phyloP scores from a whole-genome alignment of 2,113 vertebrate species.

The Anser cygnoides region DNA sequence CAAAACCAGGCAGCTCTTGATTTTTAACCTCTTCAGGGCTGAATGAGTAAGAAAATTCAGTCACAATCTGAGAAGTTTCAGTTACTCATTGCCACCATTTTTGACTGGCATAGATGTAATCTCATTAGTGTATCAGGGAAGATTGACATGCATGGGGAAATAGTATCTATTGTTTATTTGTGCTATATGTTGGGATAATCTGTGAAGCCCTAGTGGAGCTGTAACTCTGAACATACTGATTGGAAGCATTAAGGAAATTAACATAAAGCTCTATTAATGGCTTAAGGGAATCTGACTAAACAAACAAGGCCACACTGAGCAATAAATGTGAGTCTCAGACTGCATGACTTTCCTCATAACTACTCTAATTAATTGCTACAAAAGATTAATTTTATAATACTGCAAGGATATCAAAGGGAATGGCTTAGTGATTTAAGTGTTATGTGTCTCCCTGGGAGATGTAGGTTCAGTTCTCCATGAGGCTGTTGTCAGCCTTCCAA shows the following conservation, averaged over 20 bases:
- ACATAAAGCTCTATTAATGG: conserved; percentile 69
- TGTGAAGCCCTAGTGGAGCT: conserved; percentile 1
- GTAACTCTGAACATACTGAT: conserved; percentile 38
- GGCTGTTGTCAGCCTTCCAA: conserved; percentile 54
- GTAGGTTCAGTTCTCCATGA: conserved; percentile 51
- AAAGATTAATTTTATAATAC: conserved; percentile 69
- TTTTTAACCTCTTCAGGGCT: conserved; percentile 33
- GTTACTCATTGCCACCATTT: conserved; percentile 9
- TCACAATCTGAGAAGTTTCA: background rate
- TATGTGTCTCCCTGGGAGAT: conserved; percentile 53
- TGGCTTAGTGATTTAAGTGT: conserved; percentile 52
- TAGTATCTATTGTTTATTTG: background rate
- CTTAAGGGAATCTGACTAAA: conserved; percentile 70
- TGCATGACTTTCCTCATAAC: conserved; percentile 66
- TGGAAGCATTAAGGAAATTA: conserved; percentile 59
- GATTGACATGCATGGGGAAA: background rate
- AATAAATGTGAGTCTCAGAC: conserved; percentile 65
- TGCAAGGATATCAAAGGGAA: conserved; percentile 52
- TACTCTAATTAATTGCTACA: conserved; percentile 75
- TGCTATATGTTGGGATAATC: conserved; percentile 28
- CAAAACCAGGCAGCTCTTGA: background rate
- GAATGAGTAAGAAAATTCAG: background rate
- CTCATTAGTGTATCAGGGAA: background rate
- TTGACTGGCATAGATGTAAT: background rate
- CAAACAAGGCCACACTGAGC: conserved; percentile 68